Percentiles rank a stretch among this genome's conserved stretches.
These are phyloP conservation scores for Dusona sp. DNA, from an alignment of 2,888 invertebrate species.

Conservation along the genomic window DNA sequence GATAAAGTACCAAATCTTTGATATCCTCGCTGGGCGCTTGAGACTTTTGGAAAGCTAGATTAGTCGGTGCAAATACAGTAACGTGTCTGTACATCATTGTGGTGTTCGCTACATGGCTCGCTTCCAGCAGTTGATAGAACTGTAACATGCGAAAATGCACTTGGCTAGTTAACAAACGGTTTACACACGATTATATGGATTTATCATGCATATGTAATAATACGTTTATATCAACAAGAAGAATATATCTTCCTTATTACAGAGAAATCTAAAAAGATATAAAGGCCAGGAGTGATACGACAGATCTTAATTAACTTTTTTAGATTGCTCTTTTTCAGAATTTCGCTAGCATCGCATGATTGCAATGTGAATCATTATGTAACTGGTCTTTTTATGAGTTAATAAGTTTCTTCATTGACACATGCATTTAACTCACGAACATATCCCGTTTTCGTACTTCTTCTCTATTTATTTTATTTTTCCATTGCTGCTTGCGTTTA, in stretches of 20 bases:
- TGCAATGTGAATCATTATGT: constrained; percentile 3
- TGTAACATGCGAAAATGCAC: constrained; percentile 86
- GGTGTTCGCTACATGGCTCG: constrained; percentile 90
- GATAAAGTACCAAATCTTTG: constrained; percentile 89
- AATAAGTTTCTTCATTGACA: background rate
- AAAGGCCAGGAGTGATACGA: background rate
- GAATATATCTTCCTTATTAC: background rate
- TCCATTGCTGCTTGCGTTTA: background rate
- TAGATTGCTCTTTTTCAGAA: background rate
- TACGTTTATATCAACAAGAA: background rate
- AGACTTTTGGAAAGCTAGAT: constrained; percentile 93
- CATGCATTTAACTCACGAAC: background rate
- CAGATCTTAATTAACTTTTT: background rate
- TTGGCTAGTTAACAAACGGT: constrained; percentile 6
- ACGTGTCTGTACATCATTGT: constrained; percentile 90
- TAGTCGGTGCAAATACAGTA: constrained; percentile 96
- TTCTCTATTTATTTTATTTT: background rate
- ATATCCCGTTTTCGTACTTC: background rate
- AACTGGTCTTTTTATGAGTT: constrained; percentile 11
- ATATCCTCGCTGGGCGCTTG: constrained; percentile 86
- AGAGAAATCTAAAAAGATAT: background rate
- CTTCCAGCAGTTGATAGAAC: constrained; percentile 92
- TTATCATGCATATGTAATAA: background rate
- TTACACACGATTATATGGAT: background rate
- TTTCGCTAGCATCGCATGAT: background rate